Base-by-base conservation (phyloP, 1,140 invertebrate genomes). In the Anagrus nilaparvatae region DNA sequence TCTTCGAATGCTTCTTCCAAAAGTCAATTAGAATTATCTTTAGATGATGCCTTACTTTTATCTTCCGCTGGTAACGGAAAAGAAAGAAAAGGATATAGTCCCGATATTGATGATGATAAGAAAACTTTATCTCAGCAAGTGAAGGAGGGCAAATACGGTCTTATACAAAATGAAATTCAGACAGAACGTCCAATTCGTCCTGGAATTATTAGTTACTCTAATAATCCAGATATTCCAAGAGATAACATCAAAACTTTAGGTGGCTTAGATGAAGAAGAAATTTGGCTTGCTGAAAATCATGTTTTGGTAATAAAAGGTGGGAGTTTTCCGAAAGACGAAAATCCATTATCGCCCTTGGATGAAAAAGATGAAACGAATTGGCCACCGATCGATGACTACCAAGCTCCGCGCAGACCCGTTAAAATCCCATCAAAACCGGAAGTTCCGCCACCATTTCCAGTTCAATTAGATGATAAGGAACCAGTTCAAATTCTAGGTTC, bases 201-300 rank as follows among this genome's bases (percentile, higher is more conserved):
- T 0, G 87, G 87, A 1, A 77, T 90, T 13, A 69, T 90, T 5
- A 88, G 84, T 53, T 90, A 90, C 54, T 71, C 75, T 12, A 62
- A 72, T 1, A 87, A 89, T 55, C 70, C 79, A 1, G 85, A 89
- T 53, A 81, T 84, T 3, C 77, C 81, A 0, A 78, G 79, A 51
- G 85, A 90, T 58, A 86, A 79, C 40, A 70, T 77, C 2, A 75
- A 81, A 40, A 89, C 78, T 60, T 70, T 87, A 3, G 87, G 87
- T 9, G 87, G 87, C 10, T 65, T 92, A 1, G 78, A 81, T 49
- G 76, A 82, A 49, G 80, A 88, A 30, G 87, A 92, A 47, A 89
- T 92, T 47, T 92, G 87, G 85, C 65, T 91, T 30, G 83, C 87
- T 0, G 87, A 91, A 55, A 87, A 89, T 55, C 87, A 91, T 58